Evolutionary conservation across 2,113 vertebrate species (phyloP), one percentile per base, ranked within the genome.

Genomic region (Dipodomys merriami): DNA sequence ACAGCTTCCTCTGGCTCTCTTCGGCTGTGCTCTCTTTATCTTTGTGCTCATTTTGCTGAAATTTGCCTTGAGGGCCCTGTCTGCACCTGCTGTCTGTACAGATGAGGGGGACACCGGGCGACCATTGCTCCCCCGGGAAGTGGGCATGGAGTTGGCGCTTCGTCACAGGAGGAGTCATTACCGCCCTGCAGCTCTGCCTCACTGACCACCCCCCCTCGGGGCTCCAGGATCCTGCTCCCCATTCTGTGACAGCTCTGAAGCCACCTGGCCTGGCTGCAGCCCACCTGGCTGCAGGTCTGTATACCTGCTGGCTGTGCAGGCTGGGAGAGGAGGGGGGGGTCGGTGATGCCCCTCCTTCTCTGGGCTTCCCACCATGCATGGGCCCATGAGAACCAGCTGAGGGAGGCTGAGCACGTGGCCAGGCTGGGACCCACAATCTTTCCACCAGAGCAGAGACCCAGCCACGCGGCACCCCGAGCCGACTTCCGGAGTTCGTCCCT

Each of bases 1-100:
- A 6, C 16, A 16, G 35, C 4, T 0, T 0, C 20, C 29, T 27
- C 15, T 13, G 6, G 2, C 12, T 64, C 30, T 0, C 2, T 7
- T 15, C 8, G 29, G 71, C 0, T 0, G 30, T 0, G 5, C 6
- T 7, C 18, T 80, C n/a, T 65, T 11, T 23, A 44, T 60, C 16
- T 74, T 19, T 71, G 4, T 29, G 7, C 16, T 78, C 35, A 13
- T 35, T 16, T 30, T 57, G 53, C 22, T 60, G 44, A 86, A 83
- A 33, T 19, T 12, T 2, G 12, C 20, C 4, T 30, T 5, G 20
- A 65, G 23, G 27, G 33, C 71, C 71, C 27, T 3, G 11, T 19
- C 74, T 78, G 30, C 20, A 13, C 7, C 12, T 22, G 18, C 35
- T 53, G 4, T 9, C 30, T 13, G 9, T 35, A 13, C 29, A 27